A percentile compares a stretch with the other conserved stretches of the same genome.
Evolutionary conservation across 2,113 vertebrate genomes (phyloP).

Genomic region (Coturnix japonica): DNA sequence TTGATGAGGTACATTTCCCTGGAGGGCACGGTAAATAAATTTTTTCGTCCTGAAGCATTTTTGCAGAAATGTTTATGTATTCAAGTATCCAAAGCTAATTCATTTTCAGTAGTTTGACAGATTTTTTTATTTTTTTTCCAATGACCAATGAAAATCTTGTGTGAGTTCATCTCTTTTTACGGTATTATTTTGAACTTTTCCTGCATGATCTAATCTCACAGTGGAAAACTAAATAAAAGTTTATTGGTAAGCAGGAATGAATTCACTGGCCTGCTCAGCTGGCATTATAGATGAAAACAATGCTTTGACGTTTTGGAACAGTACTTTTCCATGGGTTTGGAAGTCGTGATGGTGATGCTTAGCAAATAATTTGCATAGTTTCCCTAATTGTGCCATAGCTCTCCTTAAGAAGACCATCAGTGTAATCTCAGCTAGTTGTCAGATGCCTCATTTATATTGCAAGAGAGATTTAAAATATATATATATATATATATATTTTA

Average conservation of each 20-base stretch:
- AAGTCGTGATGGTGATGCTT: neutral
- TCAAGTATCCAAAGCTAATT: slow-evolving; percentile 71
- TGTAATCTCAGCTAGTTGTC: neutral
- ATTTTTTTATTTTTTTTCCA: slow-evolving; percentile 31
- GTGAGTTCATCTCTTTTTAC: slow-evolving; percentile 78
- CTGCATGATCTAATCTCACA: slow-evolving; percentile 76
- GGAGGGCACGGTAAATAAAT: slow-evolving; percentile 54
- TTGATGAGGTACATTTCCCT: slow-evolving; percentile 58
- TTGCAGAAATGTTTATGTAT: slow-evolving; percentile 69
- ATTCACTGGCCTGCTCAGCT: slow-evolving; percentile 60
- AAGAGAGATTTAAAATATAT: no score
- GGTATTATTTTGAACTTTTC: slow-evolving; percentile 74
- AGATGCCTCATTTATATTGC: neutral
- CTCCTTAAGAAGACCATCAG: neutral
- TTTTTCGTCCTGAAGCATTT: slow-evolving; percentile 51
- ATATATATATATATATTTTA: no score
- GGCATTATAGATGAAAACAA: slow-evolving; percentile 4
- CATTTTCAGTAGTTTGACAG: slow-evolving; percentile 74
- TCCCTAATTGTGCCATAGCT: neutral
- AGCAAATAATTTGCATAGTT: neutral
- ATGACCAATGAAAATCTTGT: slow-evolving; percentile 65
- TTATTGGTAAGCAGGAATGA: slow-evolving; percentile 71
- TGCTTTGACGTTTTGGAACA: neutral
- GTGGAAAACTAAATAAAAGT: slow-evolving; percentile 77
- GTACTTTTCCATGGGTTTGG: neutral